Percentiles rank a stretch among this genome's conserved stretches.
phyloP scores from a whole-genome alignment of 2,797 vertebrate genomes.

The Rhinogobio ventralis region DNA sequence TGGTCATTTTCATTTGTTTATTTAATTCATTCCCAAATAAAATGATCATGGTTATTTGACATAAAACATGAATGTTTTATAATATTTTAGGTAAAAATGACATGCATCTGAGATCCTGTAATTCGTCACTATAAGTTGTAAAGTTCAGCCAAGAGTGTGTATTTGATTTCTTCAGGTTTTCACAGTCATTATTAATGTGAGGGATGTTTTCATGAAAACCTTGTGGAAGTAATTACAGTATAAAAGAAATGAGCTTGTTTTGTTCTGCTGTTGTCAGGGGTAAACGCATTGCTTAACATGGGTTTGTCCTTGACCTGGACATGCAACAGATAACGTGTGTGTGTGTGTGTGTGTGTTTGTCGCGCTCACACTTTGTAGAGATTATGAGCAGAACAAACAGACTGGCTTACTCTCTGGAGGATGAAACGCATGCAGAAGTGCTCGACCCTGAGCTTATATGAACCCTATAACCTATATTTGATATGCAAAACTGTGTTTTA shows the following conservation, averaged over 20 bases:
- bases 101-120: not conserved
- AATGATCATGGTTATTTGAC: not conserved
- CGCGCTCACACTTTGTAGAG: too few relatives aligned
- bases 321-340: not conserved
- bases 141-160: slow-evolving; percentile 11
- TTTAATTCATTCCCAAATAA: not conserved
- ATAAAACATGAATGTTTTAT: not conserved
- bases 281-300: not conserved
- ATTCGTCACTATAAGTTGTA: not conserved
- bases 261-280: not conserved
- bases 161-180: not conserved
- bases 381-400: not conserved
- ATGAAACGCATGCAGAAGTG: too few relatives aligned
- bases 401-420: not conserved
- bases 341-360: not conserved
- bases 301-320: not conserved
- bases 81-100: not conserved
- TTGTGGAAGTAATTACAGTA: not conserved
- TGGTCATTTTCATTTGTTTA: not conserved
- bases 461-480: too few relatives aligned
- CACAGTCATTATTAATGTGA: not conserved
- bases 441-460: too few relatives aligned
- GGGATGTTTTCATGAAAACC: slow-evolving; percentile 2
- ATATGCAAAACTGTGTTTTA: too few relatives aligned
- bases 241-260: not conserved